Evolutionary conservation across 2,888 invertebrate species (phyloP).

Genomic region (Folsomia candida): DNA sequence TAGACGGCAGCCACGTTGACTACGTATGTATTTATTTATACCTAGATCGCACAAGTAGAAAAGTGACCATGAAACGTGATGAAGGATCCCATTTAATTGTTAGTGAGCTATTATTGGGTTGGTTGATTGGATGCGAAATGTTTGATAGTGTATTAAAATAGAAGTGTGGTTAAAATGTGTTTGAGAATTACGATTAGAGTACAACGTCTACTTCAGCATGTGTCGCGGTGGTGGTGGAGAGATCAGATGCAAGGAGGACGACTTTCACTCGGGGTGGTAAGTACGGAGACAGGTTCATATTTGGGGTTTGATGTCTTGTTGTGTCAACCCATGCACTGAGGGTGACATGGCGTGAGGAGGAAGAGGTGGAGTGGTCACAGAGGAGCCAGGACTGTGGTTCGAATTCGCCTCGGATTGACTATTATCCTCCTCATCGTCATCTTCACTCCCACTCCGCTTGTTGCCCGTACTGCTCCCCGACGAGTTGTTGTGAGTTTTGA

Average conservation of each 20-base stretch:
- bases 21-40: no score
- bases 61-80: no score
- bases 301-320: slow-evolving; percentile 50
- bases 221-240: no score
- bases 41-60: no score
- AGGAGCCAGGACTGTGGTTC: slow-evolving; percentile 52
- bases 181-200: background rate
- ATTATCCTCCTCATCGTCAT: slow-evolving; percentile 86
- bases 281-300: slow-evolving; percentile 25
- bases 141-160: no score
- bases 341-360: slow-evolving; percentile 60
- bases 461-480: slow-evolving; percentile 67
- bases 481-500: slow-evolving; percentile 59
- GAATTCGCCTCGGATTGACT: slow-evolving; percentile 61
- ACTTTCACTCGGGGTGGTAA: background rate
- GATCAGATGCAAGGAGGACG: background rate
- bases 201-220: no score
- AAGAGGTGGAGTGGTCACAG: slow-evolving; percentile 55
- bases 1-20: no score
- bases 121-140: no score
- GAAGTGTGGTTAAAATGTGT: background rate
- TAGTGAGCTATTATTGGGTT: no score
- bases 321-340: slow-evolving; percentile 54
- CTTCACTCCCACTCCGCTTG: slow-evolving; percentile 68
- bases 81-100: no score